Percentiles rank a stretch among this genome's conserved stretches.
Conservation (phyloP, 2,797 vertebrate species). For the Halcyon badia region DNA sequence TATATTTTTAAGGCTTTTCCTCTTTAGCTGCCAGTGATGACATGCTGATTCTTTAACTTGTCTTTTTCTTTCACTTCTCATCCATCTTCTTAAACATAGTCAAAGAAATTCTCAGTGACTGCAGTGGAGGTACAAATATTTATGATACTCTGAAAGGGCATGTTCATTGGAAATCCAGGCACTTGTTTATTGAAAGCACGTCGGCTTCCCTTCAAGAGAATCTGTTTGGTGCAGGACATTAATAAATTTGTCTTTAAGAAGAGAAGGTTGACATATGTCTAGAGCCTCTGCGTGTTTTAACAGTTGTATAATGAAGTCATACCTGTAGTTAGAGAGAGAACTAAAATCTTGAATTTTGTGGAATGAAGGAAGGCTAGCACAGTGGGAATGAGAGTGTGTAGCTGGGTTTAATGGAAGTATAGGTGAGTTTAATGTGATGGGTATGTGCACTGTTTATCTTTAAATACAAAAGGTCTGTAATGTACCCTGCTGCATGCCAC, state of each 20-base stretch:
- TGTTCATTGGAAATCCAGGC: not conserved
- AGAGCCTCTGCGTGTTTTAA: not conserved
- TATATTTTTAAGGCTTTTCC: not conserved
- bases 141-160: rapidly evolving
- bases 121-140: not conserved
- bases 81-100: not conserved
- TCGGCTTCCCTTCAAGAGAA: not conserved
- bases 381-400: not conserved
- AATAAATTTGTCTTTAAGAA: not conserved
- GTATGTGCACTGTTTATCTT: not conserved
- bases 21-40: rapidly evolving
- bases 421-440: rapidly evolving
- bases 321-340: not conserved
- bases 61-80: not conserved
- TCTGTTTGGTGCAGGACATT: not conserved
- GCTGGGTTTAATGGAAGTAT: not conserved
- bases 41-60: not conserved
- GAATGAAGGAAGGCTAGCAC: not conserved
- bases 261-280: not conserved
- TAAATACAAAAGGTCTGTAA: not conserved
- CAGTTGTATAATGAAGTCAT: not conserved
- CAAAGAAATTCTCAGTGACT: not conserved
- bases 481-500: not conserved
- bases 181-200: not conserved
- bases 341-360: not conserved